Percentiles rank a stretch among this genome's conserved stretches.
Conservation (phyloP, 2,888 invertebrate species). For the Beris chalybata region DNA sequence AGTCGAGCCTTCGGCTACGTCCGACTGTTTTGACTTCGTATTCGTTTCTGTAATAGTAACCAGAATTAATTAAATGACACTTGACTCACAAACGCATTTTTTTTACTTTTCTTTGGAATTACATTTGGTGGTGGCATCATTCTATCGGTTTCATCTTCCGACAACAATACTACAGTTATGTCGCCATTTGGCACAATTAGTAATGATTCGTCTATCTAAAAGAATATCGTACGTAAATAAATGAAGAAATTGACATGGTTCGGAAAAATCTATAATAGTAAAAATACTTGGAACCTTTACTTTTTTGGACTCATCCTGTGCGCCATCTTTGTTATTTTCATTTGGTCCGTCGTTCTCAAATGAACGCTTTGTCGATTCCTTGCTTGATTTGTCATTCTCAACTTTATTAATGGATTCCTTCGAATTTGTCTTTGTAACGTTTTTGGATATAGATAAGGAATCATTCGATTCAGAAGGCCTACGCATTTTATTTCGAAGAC, state of each 20-base stretch:
- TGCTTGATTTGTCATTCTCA: neutral
- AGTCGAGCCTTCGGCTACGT: conserved; percentile 1
- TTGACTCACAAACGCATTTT: neutral
- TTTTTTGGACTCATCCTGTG: conserved; percentile 32
- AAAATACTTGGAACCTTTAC: conserved; percentile 37
- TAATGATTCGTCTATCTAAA: conserved; percentile 34
- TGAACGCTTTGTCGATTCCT: conserved; percentile 14
- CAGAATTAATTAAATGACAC: conserved; percentile 1
- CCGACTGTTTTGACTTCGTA: conserved; percentile 24
- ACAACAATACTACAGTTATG: conserved; percentile 19
- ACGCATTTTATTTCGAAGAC: conserved; percentile 46
- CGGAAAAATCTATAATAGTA: neutral
- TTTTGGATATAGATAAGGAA: conserved; percentile 30
- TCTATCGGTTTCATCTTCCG: conserved; percentile 37
- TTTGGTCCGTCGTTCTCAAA: conserved; percentile 4
- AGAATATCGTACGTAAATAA: neutral
- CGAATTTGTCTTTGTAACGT: conserved; percentile 41
- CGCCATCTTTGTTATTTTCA: neutral
- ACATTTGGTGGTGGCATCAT: conserved; percentile 37
- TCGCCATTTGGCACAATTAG: conserved; percentile 20
- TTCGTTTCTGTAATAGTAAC: conserved; percentile 6
- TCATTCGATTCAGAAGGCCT: conserved; percentile 43
- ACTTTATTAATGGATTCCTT: too few relatives aligned
- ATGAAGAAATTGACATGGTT: neutral
- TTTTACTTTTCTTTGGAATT: conserved; percentile 33